Conservation (phyloP, 1,140 invertebrate genomes). For the Popillia japonica region DNA sequence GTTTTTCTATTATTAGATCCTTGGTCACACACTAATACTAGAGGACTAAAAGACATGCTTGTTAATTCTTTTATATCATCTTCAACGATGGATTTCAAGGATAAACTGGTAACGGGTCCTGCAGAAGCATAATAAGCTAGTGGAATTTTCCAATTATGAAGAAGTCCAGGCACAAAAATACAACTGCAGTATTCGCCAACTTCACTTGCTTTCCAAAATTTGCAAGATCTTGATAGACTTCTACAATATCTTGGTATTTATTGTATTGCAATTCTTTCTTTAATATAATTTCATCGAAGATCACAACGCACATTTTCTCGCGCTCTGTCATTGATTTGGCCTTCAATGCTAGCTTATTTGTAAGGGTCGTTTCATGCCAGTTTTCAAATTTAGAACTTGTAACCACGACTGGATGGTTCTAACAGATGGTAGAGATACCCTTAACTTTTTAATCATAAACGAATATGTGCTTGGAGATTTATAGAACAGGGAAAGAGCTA, state of each 20-base stretch:
- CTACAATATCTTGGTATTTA: constrained; percentile 23
- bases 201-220: constrained; percentile 27
- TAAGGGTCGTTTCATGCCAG: too few species aligned
- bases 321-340: too few species aligned
- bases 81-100: constrained; percentile 4
- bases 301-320: not conserved
- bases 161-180: constrained; percentile 27
- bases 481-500: too few species aligned
- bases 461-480: too few species aligned
- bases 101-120: constrained; percentile 26
- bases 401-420: too few species aligned
- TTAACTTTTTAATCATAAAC: too few species aligned
- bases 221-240: constrained; percentile 32
- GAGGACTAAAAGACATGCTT: not conserved
- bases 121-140: constrained; percentile 34
- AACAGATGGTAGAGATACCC: too few species aligned
- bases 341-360: too few species aligned
- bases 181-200: constrained; percentile 18
- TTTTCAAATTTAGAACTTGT: too few species aligned
- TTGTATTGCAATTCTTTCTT: constrained; percentile 9
- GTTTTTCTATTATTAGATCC: too few species aligned
- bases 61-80: constrained; percentile 5
- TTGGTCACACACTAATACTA: not conserved
- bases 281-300: constrained; percentile 30
- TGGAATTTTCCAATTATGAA: constrained; percentile 37